Conservation (phyloP, 2,888 invertebrate species). For the Piscicola geometra region DNA sequence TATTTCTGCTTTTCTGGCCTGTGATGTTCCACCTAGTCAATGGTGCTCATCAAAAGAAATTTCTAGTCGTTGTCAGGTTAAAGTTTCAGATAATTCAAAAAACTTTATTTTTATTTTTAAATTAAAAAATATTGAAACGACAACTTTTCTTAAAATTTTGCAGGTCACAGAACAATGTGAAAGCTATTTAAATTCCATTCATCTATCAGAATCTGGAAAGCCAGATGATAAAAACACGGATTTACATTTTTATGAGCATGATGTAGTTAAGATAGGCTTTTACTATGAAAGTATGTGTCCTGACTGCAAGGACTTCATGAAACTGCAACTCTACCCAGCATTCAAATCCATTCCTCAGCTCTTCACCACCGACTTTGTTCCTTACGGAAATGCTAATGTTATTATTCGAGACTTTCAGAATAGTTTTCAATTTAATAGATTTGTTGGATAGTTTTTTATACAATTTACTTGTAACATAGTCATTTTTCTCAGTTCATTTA, state of each 20-base stretch:
- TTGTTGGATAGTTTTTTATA: not conserved
- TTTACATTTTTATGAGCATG: slow-evolving; percentile 13
- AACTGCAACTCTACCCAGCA: slow-evolving; percentile 46
- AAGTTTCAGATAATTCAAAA: no score
- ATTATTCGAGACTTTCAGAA: no score
- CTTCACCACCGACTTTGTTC: slow-evolving; percentile 51
- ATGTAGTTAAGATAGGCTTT: slow-evolving; percentile 48
- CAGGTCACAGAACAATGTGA: not conserved
- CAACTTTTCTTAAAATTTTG: no score
- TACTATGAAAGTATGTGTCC: slow-evolving; percentile 55
- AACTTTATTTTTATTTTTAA: no score
- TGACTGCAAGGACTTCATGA: slow-evolving; percentile 50
- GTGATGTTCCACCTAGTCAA: slow-evolving; percentile 32
- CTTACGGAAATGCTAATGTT: slow-evolving; percentile 54
- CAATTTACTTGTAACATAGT: not conserved
- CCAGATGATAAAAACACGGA: not conserved
- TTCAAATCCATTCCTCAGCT: slow-evolving; percentile 47
- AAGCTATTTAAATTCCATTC: not conserved
- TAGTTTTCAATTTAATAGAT: no score
- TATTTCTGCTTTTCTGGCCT: not conserved
- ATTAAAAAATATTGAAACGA: not conserved
- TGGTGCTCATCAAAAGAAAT: slow-evolving; percentile 36
- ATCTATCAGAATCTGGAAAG: not conserved
- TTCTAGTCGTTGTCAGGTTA: slow-evolving; percentile 33
- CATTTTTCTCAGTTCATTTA: not conserved